phyloP scores from a whole-genome alignment of 2,113 vertebrate species.

The Heterotilapia buettikoferi region DNA sequence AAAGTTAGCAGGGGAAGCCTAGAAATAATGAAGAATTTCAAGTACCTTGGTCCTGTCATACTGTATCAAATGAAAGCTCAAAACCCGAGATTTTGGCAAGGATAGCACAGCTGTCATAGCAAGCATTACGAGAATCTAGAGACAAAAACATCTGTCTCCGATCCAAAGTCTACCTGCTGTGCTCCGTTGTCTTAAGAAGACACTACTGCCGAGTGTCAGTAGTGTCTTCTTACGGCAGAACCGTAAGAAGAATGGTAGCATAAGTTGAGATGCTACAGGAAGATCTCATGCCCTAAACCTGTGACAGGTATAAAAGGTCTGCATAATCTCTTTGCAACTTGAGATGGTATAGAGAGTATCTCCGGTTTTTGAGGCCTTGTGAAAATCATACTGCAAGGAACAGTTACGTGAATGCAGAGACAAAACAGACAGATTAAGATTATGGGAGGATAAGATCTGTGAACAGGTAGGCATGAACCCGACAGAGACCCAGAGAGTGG shows the following conservation, averaged over 20 bases:
- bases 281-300: not conserved
- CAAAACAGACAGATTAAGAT: not conserved
- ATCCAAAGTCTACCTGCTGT: not conserved
- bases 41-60: not conserved
- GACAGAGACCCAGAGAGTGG: not conserved
- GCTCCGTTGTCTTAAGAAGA: fast-evolving
- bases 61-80: not conserved
- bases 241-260: not conserved
- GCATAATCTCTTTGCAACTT: not conserved
- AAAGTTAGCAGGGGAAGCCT: not conserved
- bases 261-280: not conserved
- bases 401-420: not conserved
- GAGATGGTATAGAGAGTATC: not conserved
- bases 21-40: not conserved
- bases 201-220: too few relatives aligned
- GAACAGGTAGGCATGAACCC: not conserved
- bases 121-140: not conserved
- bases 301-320: not conserved
- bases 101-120: not conserved
- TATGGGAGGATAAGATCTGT: not conserved
- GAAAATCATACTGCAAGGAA: not conserved
- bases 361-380: not conserved
- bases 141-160: not conserved
- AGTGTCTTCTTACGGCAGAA: not conserved
- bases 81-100: not conserved